phyloP scores from a whole-genome alignment of 2,113 vertebrate genomes.

The Melanocharis versteri region DNA sequence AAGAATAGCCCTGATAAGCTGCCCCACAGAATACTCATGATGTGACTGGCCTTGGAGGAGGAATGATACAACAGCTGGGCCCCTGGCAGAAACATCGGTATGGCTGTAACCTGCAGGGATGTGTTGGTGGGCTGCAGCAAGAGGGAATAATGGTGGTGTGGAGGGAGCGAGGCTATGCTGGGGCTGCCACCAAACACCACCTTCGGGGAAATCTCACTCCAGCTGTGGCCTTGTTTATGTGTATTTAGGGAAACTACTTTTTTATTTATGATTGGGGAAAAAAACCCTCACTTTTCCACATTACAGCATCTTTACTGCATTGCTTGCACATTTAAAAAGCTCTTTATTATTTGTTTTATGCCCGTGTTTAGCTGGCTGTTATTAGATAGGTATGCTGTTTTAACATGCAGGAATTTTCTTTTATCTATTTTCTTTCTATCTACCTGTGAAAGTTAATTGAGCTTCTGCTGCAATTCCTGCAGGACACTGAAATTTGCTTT shows the following conservation, averaged over 20 bases:
- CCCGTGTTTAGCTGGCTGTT: not conserved
- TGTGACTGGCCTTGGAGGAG: not conserved
- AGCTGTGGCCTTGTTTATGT: not conserved
- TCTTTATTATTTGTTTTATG: not conserved
- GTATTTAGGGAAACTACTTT: not conserved
- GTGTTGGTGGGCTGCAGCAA: not conserved
- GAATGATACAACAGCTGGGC: not conserved
- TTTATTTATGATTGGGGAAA: not conserved
- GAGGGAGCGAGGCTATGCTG: not conserved
- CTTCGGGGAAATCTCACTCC: not conserved
- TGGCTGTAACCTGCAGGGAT: not conserved
- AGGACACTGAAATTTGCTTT: not conserved
- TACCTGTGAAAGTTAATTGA: not conserved
- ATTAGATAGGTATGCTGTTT: not conserved
- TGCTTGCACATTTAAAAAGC: not conserved
- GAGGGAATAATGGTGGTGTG: fast-evolving
- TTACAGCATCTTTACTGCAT: not conserved
- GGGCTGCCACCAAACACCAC: not conserved
- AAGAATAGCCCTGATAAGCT: not conserved
- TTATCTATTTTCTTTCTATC: not conserved
- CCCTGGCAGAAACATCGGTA: not conserved
- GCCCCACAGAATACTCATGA: not conserved
- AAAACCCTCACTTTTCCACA: not conserved
- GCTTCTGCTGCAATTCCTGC: not conserved
- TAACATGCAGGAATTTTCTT: not conserved